Evolutionary conservation across 2,888 invertebrate species (phyloP).

Genomic region (Troides aeacus): DNA sequence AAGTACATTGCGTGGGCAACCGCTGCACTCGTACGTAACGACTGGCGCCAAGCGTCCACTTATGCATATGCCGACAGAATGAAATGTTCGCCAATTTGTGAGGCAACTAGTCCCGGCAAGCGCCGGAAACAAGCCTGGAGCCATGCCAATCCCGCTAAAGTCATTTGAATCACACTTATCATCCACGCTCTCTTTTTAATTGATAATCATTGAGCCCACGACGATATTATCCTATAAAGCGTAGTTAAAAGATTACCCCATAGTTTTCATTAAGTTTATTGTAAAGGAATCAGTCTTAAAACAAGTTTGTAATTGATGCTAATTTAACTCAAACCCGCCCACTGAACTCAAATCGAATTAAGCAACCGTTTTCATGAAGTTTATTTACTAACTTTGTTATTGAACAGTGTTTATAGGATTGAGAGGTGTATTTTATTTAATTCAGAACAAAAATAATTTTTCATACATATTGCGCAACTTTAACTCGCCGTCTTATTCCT

Average conservation of each 20-base stretch:
- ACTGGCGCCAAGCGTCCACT: constrained; percentile 26
- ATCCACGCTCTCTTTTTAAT: constrained; percentile 21
- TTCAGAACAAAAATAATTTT: too few species aligned
- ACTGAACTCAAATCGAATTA: neutral
- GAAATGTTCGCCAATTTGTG: constrained; percentile 28
- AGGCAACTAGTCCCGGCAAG: constrained; percentile 19
- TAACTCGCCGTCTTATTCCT: too few species aligned
- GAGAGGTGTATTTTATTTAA: too few species aligned
- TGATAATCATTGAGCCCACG: constrained; percentile 2
- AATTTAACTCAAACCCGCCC: neutral
- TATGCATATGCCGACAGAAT: constrained; percentile 25
- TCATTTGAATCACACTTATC: constrained; percentile 29
- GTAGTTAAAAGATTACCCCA: neutral
- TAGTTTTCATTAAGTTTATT: neutral
- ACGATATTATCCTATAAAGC: neutral
- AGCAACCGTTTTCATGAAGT: neutral
- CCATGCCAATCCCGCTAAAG: constrained; percentile 20
- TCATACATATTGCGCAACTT: too few species aligned
- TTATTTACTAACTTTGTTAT: constrained; percentile 1
- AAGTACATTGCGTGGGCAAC: constrained; percentile 26
- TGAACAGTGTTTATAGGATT: neutral
- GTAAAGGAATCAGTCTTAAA: neutral
- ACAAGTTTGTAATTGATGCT: constrained; percentile 1
- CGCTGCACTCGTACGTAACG: constrained; percentile 15
- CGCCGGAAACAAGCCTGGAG: constrained; percentile 21